A percentile compares a stretch with the other conserved stretches of the same genome.
phyloP scores from a whole-genome alignment of 2,797 vertebrate species.

The Cuculus canorus region DNA sequence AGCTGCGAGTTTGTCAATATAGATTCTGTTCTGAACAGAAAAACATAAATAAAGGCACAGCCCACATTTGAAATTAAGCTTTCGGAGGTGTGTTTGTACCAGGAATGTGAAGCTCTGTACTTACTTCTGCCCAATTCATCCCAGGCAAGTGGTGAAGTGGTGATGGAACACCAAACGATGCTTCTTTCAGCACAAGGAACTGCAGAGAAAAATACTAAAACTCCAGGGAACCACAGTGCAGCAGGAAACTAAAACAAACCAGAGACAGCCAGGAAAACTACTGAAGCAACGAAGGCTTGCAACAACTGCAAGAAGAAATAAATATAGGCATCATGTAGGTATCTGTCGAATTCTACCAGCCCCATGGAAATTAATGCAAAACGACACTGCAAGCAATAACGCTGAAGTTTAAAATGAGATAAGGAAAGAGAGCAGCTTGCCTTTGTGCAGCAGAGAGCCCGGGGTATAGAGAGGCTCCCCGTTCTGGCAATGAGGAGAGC shows the following conservation, averaged over 20 bases:
- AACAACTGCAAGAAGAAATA: not conserved
- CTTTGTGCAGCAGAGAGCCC: not conserved
- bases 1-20: not conserved
- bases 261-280: not conserved
- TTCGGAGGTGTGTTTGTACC: no score
- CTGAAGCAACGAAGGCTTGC: not conserved
- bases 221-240: not conserved
- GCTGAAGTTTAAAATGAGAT: not conserved
- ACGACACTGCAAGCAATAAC: not conserved
- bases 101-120: not conserved
- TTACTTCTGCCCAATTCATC: not conserved
- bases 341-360: not conserved
- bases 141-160: rapidly evolving
- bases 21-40: not conserved
- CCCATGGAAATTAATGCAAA: not conserved
- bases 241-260: not conserved
- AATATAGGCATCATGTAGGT: not conserved
- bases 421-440: not conserved
- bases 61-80: not conserved
- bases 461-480: not conserved
- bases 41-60: not conserved
- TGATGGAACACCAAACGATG: not conserved
- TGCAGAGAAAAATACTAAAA: not conserved
- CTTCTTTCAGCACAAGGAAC: not conserved
- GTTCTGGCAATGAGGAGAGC: no score